A percentile compares a stretch with the other conserved stretches of the same genome.
Conservation (phyloP, 2,797 vertebrate genomes). For the Rhinella marina region DNA sequence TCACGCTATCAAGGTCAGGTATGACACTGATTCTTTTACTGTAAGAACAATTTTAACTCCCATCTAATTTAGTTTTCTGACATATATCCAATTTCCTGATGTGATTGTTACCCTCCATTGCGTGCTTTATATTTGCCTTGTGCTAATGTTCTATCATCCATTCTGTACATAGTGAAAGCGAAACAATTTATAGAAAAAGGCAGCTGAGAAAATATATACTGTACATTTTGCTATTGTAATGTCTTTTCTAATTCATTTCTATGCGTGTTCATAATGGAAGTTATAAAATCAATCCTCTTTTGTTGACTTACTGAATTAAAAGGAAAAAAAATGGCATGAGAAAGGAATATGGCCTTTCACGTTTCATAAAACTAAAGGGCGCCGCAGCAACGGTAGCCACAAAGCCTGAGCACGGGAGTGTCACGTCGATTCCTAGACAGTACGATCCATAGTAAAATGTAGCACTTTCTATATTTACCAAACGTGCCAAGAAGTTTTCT, state of each 20-base stretch:
- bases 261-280: background rate
- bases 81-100: conserved; percentile 4
- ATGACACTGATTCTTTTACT: background rate
- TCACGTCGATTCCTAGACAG: conserved; percentile 10
- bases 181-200: conserved; percentile 2
- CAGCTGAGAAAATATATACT: background rate
- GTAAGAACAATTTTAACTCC: background rate
- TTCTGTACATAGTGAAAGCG: background rate
- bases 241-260: background rate
- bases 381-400: background rate
- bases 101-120: background rate
- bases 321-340: background rate
- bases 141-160: background rate
- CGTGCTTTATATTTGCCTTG: background rate
- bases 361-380: conserved; percentile 8
- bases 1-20: conserved; percentile 1
- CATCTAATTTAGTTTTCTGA: conserved; percentile 13
- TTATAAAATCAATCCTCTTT: background rate
- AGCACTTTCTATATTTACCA: conserved; percentile 39
- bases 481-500: conserved; percentile 37
- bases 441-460: background rate
- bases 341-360: background rate
- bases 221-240: background rate
- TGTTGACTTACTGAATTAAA: conserved; percentile 24
- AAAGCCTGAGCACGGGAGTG: background rate